Evolutionary conservation across 2,113 vertebrate genomes (phyloP).

Genomic region (Hemicordylus capensis): DNA sequence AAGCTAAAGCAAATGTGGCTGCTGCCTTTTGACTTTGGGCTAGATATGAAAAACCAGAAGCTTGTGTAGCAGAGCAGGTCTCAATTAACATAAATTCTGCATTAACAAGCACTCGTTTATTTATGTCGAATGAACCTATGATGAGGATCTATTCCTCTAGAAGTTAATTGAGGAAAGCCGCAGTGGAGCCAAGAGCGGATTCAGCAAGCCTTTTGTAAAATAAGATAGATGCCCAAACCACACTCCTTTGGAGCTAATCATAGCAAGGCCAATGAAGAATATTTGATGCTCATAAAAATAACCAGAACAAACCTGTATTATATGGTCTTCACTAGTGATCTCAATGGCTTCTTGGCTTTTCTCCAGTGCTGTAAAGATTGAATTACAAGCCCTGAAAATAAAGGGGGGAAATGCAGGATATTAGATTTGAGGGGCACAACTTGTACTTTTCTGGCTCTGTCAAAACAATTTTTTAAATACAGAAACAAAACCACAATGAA

Average conservation of each 20-base stretch:
- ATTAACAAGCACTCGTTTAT: background rate
- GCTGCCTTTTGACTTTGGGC: background rate
- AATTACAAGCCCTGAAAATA: slow-evolving; percentile 88
- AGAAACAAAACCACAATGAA: background rate
- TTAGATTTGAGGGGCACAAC: background rate
- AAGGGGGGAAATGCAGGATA: slow-evolving; percentile 3
- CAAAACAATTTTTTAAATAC: background rate
- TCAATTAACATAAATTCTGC: background rate
- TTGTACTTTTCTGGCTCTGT: background rate
- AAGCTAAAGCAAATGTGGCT: background rate
- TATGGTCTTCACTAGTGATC: slow-evolving; percentile 95
- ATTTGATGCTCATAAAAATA: slow-evolving; percentile 36
- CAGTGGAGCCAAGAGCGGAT: background rate
- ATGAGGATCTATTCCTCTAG: background rate
- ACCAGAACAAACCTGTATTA: slow-evolving; percentile 89
- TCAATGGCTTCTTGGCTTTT: slow-evolving; percentile 98
- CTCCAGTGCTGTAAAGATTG: slow-evolving; percentile 94
- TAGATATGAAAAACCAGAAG: background rate
- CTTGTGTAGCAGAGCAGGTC: background rate
- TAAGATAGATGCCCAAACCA: background rate
- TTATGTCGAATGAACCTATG: background rate
- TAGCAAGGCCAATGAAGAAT: background rate
- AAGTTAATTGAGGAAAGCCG: background rate
- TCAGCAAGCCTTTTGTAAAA: background rate
- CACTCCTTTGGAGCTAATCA: slow-evolving; percentile 29